Evolutionary conservation across 2,888 invertebrate species (phyloP), one percentile per base, ranked within the genome.

Genomic region (Cryptus armator): DNA sequence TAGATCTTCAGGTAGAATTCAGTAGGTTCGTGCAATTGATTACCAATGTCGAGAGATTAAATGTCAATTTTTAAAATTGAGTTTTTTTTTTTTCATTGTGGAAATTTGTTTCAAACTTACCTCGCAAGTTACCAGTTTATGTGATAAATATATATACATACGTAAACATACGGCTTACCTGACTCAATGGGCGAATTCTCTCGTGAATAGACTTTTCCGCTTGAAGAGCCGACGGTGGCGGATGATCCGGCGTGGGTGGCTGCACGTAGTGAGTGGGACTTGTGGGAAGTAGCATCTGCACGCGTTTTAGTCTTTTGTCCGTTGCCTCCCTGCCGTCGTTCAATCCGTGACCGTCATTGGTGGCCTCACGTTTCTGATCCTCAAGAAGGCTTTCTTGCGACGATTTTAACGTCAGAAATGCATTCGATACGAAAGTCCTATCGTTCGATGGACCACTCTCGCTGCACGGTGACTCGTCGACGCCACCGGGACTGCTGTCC

Each of bases 161-260:
- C 44, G 46, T 3, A 62, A 59, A 59, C 24, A 43, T 9, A 62
- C n/a, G 81, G 95, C 96, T 96, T 95, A 98, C 98, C 97, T 98
- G 97, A 94, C 97, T 98, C 82, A 98, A 94, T 24, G 98, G 98
- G 91, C 98, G 95, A 91, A 99, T 98, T 94, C 97, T 96, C 92
- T 98, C 97, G 92, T 98, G 97, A 90, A 99, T 99, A 91, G 97
- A 97, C 94, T 96, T 96, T 94, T 98, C 97, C 0, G 99, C 98
- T 89, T 98, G 98, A 90, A 96, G 95, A 3, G 98, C 98, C 10
- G 98, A 97, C 0, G 99, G 99, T 1, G 99, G 98, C 3, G 98
- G 98, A 94, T 98, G 98, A 89, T 98, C 98, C 0, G 98, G 98
- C 12, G 98, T 99, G 10, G 98, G 98, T 12, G 98, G 98, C 94